phyloP scores from a whole-genome alignment of 2,888 invertebrate species.

The Boloria euphrosyne region DNA sequence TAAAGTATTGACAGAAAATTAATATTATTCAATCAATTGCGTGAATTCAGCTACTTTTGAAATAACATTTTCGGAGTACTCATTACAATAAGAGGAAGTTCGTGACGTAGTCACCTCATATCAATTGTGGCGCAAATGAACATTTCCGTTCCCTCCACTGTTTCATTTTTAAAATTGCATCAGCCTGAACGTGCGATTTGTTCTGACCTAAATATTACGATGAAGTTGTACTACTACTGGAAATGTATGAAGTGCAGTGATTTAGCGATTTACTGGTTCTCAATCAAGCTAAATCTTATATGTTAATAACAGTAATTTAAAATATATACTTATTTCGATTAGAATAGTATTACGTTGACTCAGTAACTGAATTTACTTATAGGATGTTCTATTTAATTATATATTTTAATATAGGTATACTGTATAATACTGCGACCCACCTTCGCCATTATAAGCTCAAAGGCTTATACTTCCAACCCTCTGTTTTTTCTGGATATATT shows the following conservation, averaged over 20 bases:
- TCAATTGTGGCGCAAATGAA: constrained; percentile 56
- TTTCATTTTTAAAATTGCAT: constrained; percentile 61
- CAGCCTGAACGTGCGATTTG: constrained; percentile 52
- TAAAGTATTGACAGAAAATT: background rate
- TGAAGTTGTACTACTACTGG: constrained; percentile 41
- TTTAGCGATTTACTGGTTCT: constrained; percentile 30
- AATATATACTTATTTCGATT: background rate
- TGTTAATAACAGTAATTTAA: background rate
- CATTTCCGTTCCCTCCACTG: constrained; percentile 43
- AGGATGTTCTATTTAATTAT: background rate
- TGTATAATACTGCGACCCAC: no score
- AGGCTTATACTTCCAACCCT: no score
- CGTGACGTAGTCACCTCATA: constrained; percentile 33
- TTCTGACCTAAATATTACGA: constrained; percentile 61
- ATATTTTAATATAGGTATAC: no score
- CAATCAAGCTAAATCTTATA: constrained; percentile 17
- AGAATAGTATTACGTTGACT: constrained; percentile 6
- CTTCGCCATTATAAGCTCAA: no score
- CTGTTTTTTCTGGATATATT: no score
- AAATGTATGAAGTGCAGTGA: constrained; percentile 42
- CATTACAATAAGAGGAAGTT: constrained; percentile 26
- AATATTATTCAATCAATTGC: constrained; percentile 7
- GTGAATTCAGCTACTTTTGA: constrained; percentile 3
- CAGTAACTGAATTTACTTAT: constrained; percentile 3
- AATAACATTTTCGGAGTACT: constrained; percentile 14